These are phyloP conservation scores for Venustaconcha ellipsiformis DNA, from an alignment of 1,140 invertebrate genomes.

Conservation along the genomic window DNA sequence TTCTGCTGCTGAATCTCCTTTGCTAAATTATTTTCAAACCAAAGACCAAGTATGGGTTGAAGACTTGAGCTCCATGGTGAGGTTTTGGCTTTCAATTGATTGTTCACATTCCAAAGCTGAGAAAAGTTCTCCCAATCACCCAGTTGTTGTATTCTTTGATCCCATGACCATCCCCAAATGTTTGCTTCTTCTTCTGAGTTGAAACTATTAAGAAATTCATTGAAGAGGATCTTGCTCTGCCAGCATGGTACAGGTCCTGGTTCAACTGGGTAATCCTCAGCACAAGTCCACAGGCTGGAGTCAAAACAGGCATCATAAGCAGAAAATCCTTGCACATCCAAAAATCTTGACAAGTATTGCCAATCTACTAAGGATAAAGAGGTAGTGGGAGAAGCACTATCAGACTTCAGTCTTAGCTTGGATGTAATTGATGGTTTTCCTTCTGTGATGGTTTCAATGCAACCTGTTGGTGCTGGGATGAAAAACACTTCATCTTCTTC, in stretches of 20 bases:
- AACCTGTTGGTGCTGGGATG: too few relatives aligned
- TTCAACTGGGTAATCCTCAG: constrained; percentile 1
- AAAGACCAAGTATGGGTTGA: constrained; percentile 2
- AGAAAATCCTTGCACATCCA: background rate
- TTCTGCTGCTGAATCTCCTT: background rate
- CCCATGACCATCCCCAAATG: constrained; percentile 4
- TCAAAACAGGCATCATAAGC: background rate
- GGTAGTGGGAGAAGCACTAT: constrained; percentile 16
- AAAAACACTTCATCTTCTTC: too few relatives aligned
- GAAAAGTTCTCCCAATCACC: constrained; percentile 14
- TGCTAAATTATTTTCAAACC: background rate
- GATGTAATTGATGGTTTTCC: too few relatives aligned
- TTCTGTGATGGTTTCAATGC: too few relatives aligned
- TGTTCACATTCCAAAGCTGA: constrained; percentile 50
- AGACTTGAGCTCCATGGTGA: constrained; percentile 15
- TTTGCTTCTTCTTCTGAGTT: constrained; percentile 1
- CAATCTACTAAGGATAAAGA: constrained; percentile 23
- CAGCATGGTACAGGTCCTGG: constrained; percentile 6
- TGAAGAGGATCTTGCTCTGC: constrained; percentile 24
- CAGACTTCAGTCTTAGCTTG: constrained; percentile 9
- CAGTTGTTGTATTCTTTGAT: too few relatives aligned
- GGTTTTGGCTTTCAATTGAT: constrained; percentile 35
- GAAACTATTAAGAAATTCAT: constrained; percentile 7
- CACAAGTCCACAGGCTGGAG: background rate
- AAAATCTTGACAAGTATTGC: constrained; percentile 27